Evolutionary conservation across 2,888 invertebrate genomes (phyloP).

Genomic region (Phymatocera aterrima): DNA sequence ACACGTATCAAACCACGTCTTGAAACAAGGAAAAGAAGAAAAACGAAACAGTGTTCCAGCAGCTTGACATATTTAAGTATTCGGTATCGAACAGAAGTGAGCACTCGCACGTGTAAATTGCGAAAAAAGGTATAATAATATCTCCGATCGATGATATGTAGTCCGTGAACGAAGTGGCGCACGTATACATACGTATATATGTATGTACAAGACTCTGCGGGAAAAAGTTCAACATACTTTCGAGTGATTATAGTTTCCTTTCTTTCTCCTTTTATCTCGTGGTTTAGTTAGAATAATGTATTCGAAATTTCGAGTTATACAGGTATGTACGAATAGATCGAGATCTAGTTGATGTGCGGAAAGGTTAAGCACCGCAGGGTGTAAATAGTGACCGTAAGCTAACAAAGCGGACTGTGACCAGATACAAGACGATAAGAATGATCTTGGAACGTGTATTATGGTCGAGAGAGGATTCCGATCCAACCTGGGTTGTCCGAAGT

Average conservation of each 20-base stretch:
- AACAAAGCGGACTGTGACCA: constrained; percentile 52
- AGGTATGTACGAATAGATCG: neutral
- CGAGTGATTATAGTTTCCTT: too few species aligned
- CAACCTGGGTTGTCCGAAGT: constrained; percentile 27
- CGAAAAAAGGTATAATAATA: neutral
- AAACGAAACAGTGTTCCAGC: neutral
- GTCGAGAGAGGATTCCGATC: constrained; percentile 34
- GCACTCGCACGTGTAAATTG: neutral
- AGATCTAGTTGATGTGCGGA: constrained; percentile 4
- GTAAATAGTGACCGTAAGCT: constrained; percentile 64
- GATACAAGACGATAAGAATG: constrained; percentile 39
- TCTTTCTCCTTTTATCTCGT: too few species aligned
- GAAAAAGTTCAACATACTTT: too few species aligned
- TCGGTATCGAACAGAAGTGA: neutral
- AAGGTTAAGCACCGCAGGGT: constrained; percentile 58
- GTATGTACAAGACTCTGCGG: too few species aligned
- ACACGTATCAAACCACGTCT: constrained; percentile 57
- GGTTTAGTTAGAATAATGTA: too few species aligned
- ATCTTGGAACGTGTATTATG: constrained; percentile 41
- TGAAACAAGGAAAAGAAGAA: neutral
- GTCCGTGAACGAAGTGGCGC: too few species aligned
- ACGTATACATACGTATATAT: too few species aligned
- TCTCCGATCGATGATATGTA: too few species aligned
- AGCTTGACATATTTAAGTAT: neutral
- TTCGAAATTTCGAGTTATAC: neutral